Conservation (phyloP, 1,140 invertebrate genomes). For the Eueides isabella region DNA sequence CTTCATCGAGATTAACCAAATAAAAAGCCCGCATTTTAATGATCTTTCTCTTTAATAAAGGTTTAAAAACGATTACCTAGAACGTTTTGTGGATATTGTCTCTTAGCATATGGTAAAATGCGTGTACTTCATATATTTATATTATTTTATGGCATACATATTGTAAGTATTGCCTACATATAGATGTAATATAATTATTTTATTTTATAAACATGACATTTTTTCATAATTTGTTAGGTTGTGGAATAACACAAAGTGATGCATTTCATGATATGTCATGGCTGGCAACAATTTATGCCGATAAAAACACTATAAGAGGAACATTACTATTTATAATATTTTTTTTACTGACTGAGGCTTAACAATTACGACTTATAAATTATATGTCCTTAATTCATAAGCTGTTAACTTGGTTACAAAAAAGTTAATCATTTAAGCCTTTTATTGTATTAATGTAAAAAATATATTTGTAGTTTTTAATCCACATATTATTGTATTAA, state of each 20-base stretch:
- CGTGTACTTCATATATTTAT: background rate
- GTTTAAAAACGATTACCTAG: background rate
- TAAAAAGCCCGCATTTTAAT: slow-evolving; percentile 39
- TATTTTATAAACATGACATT: background rate
- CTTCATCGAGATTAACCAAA: background rate
- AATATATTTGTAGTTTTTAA: no score
- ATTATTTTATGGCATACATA: background rate
- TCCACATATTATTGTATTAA: no score
- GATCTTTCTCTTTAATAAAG: slow-evolving; percentile 7
- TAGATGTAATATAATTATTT: background rate
- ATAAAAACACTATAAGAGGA: slow-evolving; percentile 61
- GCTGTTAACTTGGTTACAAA: no score
- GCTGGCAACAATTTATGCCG: slow-evolving; percentile 76
- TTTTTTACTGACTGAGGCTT: slow-evolving; percentile 83
- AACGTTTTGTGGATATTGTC: background rate
- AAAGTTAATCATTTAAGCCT: no score
- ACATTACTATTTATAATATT: slow-evolving; percentile 83
- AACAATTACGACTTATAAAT: slow-evolving; percentile 37
- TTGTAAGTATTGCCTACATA: background rate
- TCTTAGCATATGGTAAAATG: background rate
- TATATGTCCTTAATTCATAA: slow-evolving; percentile 36
- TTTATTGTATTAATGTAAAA: no score
- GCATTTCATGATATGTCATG: slow-evolving; percentile 82
- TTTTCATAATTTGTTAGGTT: background rate
- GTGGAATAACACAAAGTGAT: slow-evolving; percentile 17